phyloP scores from a whole-genome alignment of 2,888 invertebrate species.

The Syrista parreyssii region DNA sequence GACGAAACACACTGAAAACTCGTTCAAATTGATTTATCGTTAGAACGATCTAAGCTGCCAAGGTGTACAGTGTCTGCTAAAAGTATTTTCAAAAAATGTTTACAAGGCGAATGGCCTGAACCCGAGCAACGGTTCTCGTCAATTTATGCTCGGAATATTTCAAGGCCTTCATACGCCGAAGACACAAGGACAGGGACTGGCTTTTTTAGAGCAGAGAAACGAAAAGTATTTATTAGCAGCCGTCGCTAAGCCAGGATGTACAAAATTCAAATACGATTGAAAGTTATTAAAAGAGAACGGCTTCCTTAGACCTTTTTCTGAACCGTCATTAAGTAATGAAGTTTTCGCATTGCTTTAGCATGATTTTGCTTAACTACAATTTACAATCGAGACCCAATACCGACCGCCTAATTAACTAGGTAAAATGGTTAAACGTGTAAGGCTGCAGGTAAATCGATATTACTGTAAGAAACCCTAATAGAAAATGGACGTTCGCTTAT shows the following conservation, averaged over 20 bases:
- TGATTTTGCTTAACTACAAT: not conserved
- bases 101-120: not conserved
- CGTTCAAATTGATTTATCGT: not conserved
- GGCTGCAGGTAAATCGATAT: not conserved
- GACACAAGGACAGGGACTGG: not conserved
- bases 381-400: not conserved
- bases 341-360: not conserved
- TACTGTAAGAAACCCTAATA: not conserved
- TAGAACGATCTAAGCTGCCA: not conserved
- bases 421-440: not conserved
- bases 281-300: not conserved
- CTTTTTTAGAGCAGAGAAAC: not conserved
- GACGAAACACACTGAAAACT: not conserved
- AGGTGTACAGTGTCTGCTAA: not conserved
- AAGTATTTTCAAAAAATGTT: not conserved
- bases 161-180: not conserved
- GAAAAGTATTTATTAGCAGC: not conserved
- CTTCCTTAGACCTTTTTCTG: not conserved
- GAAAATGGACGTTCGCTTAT: not conserved
- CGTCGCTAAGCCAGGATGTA: not conserved
- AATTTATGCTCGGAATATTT: not conserved
- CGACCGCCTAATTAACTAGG: not conserved
- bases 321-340: not conserved
- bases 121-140: not conserved
- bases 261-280: not conserved